Conservation (phyloP, 2,888 invertebrate genomes). For the Xylophagus ater region DNA sequence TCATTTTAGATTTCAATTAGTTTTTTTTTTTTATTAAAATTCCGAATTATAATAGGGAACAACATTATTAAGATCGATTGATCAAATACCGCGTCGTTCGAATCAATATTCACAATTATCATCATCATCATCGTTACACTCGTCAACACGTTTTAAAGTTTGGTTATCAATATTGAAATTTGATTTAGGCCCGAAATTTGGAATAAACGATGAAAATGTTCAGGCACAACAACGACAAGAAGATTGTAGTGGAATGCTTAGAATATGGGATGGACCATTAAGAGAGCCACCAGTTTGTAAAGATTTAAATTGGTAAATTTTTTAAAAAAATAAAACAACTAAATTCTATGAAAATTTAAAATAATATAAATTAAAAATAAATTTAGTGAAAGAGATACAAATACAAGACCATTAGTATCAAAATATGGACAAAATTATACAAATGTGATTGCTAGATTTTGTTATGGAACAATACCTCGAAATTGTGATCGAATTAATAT, state of each 20-base stretch:
- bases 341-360: background rate
- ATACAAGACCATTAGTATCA: slow-evolving; percentile 28
- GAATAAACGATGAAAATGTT: slow-evolving; percentile 33
- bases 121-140: slow-evolving; percentile 50
- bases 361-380: background rate
- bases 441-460: slow-evolving; percentile 68
- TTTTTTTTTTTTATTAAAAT: slow-evolving; percentile 42
- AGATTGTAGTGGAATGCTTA: slow-evolving; percentile 71
- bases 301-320: slow-evolving; percentile 65
- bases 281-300: slow-evolving; percentile 65
- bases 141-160: slow-evolving; percentile 60
- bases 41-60: slow-evolving; percentile 36
- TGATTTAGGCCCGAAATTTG: slow-evolving; percentile 59
- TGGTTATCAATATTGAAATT: slow-evolving; percentile 82
- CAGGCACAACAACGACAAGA: slow-evolving; percentile 48
- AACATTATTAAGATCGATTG: slow-evolving; percentile 46
- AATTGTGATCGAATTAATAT: slow-evolving; percentile 75
- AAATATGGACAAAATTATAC: slow-evolving; percentile 56
- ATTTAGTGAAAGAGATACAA: slow-evolving; percentile 37
- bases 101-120: slow-evolving; percentile 37
- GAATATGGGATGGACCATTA: slow-evolving; percentile 78
- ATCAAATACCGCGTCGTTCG: slow-evolving; percentile 45
- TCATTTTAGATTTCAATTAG: too few relatives aligned
- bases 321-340: too few relatives aligned
- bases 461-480: slow-evolving; percentile 67